phyloP scores from a whole-genome alignment of 2,888 invertebrate species.

The Cepaea hortensis region DNA sequence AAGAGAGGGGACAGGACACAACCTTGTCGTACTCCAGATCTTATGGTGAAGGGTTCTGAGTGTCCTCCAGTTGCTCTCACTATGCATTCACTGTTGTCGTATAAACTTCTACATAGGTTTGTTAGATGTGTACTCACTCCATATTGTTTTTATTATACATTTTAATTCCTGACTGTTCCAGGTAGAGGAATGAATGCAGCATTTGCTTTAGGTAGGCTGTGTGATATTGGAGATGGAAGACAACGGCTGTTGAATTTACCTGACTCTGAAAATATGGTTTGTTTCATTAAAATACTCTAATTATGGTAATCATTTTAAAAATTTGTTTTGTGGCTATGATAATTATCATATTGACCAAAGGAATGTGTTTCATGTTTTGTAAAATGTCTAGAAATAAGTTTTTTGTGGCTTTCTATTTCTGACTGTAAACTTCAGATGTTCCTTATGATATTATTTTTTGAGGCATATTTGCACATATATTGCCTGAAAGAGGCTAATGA shows the following conservation, averaged over 20 bases:
- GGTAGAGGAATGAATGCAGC: slow-evolving; percentile 76
- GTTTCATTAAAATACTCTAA: not conserved
- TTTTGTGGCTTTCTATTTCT: not conserved
- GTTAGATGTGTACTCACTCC: too few relatives aligned
- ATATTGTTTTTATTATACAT: not conserved
- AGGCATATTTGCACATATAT: too few relatives aligned
- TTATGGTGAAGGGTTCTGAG: too few relatives aligned
- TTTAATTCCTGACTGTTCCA: slow-evolving; percentile 44
- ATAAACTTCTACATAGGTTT: too few relatives aligned
- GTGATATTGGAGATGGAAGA: slow-evolving; percentile 72
- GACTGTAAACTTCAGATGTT: too few relatives aligned
- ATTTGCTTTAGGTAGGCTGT: slow-evolving; percentile 76
- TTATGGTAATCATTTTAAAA: not conserved
- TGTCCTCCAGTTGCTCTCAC: too few relatives aligned
- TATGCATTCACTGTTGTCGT: too few relatives aligned
- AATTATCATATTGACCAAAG: too few relatives aligned
- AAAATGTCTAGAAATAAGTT: not conserved
- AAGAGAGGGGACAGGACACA: too few relatives aligned
- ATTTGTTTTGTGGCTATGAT: not conserved
- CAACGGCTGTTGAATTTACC: slow-evolving; percentile 65
- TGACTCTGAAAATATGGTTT: slow-evolving; percentile 74
- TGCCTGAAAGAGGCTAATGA: too few relatives aligned
- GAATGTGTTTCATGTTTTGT: not conserved
- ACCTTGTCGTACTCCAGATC: too few relatives aligned
- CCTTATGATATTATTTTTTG: too few relatives aligned